These are phyloP conservation scores for Oncorhynchus nerka DNA, from an alignment of 2,113 vertebrate species.

Conservation along the genomic window DNA sequence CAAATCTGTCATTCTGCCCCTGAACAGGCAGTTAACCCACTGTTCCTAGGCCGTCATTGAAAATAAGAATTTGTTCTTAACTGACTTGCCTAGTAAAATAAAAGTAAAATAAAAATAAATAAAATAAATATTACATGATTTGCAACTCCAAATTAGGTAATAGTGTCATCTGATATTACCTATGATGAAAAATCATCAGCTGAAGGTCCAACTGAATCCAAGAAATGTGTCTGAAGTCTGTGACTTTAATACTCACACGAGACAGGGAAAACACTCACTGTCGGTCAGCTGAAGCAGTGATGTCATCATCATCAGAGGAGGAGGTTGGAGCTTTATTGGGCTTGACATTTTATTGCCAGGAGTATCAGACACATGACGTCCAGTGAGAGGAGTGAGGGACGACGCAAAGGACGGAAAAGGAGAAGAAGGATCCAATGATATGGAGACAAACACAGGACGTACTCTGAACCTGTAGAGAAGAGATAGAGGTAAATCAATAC, in stretches of 20 bases:
- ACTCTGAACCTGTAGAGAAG: background rate
- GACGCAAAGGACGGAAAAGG: slow-evolving; percentile 9
- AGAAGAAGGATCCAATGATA: background rate
- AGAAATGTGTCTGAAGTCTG: slow-evolving; percentile 36
- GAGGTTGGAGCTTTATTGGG: slow-evolving; percentile 46
- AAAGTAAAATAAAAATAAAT: too few relatives aligned
- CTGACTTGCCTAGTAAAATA: too few relatives aligned
- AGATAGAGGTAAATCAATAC: slow-evolving; percentile 34
- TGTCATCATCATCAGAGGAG: slow-evolving; percentile 46
- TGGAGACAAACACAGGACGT: background rate
- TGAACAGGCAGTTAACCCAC: too few relatives aligned
- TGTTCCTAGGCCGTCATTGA: too few relatives aligned
- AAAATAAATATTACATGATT: too few relatives aligned
- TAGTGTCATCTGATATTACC: too few relatives aligned
- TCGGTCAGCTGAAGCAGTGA: slow-evolving; percentile 45
- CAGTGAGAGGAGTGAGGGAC: slow-evolving; percentile 13
- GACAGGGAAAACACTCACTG: slow-evolving; percentile 44
- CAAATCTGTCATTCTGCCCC: too few relatives aligned
- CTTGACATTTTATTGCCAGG: slow-evolving; percentile 44
- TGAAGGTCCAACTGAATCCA: slow-evolving; percentile 18
- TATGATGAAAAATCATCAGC: background rate
- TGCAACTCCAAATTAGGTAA: too few relatives aligned
- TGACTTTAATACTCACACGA: slow-evolving; percentile 45
- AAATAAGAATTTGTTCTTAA: too few relatives aligned
- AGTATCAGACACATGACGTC: slow-evolving; percentile 19